Base-by-base conservation (phyloP, 2,888 invertebrate species). In the Sphaerophoria taeniata region DNA sequence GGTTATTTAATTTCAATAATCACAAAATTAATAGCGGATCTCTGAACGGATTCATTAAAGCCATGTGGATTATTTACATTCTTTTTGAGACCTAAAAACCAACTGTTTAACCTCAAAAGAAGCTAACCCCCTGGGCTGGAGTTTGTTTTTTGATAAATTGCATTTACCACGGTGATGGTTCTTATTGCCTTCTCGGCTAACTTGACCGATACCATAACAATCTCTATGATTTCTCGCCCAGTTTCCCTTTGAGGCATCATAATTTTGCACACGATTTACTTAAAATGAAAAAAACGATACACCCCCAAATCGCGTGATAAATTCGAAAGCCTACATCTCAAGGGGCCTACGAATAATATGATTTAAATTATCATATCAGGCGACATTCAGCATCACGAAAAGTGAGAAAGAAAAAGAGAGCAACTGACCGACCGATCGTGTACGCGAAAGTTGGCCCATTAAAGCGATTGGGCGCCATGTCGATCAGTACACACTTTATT, bases 321-420 rank as follows among this genome's bases (percentile, higher is more conserved):
- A 85, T 85, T 49, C 47, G 77, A 73, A 77, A 81, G 76, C 76
- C 63, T 51, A 77, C 76, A 73, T 61, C 45, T 53, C 49, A 65
- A 65, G 65, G 49, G 47, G 49, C 47, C 47, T 72, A 73, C 69
- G 61, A 73, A 77, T 72, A 82, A 74, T 83, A 76, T 80, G 80
- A 80, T 73, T 85, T 80, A 85, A 85, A 85, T 76, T 80, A 85
- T 85, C 80, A 80, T 80, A 85, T 85, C 85, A 76, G 76, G 85
- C 80, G 67, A 71, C 63, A 45, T 11, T 49, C 47, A 6, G 31
- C 4, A 12, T 4, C 33, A 49, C 4, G 14, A 49, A 14, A 31
- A 34, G 11, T 7, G 65, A 11, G 14, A n/a, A 14, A 60, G 12
- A 49, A 7, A 39, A 16, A 56, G 49, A 71, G 65, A 53, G 53